Evolutionary conservation across 2,113 vertebrate species (phyloP).

Genomic region (Phaethon lepturus): DNA sequence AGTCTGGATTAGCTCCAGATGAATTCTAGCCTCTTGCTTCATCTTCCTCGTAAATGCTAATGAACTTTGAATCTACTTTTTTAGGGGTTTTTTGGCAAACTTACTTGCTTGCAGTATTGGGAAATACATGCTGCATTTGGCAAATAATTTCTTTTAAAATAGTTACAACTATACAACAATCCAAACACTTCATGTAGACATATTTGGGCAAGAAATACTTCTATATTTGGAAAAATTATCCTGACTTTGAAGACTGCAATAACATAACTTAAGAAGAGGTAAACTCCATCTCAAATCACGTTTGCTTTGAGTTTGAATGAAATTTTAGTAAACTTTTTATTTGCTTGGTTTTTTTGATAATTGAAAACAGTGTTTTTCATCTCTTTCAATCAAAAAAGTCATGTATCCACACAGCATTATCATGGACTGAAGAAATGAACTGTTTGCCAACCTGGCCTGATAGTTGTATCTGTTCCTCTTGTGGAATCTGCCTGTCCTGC

Average conservation of each 20-base stretch:
- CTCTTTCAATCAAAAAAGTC: background rate
- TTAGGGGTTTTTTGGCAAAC: background rate
- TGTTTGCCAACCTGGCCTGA: background rate
- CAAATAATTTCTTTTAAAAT: background rate
- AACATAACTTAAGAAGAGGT: background rate
- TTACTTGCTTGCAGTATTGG: background rate
- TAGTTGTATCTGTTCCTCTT: background rate
- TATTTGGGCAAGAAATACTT: background rate
- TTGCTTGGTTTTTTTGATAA: background rate
- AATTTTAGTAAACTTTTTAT: background rate
- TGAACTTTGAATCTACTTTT: background rate
- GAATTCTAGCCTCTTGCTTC: background rate
- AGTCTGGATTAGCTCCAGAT: background rate
- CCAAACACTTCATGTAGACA: background rate
- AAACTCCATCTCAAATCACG: background rate
- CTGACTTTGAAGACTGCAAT: background rate
- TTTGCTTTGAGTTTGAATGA: background rate
- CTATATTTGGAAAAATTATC: background rate
- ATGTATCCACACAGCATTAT: background rate
- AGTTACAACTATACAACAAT: background rate
- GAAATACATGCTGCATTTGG: background rate
- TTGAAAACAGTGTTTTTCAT: background rate
- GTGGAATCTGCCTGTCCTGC: background rate
- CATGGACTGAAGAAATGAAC: background rate
- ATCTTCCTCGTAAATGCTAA: constrained; percentile 2